Conservation (phyloP, 92 coral and sea anemone species). For the Blastomussa wellsi region DNA sequence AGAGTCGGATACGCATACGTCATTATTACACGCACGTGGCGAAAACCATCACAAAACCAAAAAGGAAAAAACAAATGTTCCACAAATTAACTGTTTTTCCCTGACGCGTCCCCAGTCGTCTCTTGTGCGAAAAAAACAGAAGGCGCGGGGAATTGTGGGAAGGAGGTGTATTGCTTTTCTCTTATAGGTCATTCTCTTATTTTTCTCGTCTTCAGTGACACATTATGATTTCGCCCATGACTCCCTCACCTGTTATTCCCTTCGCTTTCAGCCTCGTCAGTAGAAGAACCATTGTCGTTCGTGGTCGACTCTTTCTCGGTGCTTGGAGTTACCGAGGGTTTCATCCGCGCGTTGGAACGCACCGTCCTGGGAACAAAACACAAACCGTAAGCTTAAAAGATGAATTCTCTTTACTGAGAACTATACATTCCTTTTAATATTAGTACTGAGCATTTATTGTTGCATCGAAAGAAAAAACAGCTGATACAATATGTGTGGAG, state of each 20-base stretch:
- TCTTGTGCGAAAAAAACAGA: no score
- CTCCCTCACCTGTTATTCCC: constrained; percentile 73
- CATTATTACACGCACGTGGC: no score
- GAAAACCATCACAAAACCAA: no score
- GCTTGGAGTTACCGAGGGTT: constrained; percentile 17
- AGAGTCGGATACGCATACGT: no score
- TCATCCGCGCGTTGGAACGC: constrained; percentile 30
- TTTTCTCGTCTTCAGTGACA: background rate
- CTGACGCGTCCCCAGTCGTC: no score
- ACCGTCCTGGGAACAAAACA: constrained; percentile 12
- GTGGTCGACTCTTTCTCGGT: constrained; percentile 75
- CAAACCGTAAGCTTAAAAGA: background rate
- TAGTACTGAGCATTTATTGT: background rate
- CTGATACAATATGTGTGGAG: no score
- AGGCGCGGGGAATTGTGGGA: no score
- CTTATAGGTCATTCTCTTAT: no score
- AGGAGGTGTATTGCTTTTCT: no score
- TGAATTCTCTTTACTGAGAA: background rate
- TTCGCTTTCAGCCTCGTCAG: constrained; percentile 92
- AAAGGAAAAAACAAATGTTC: no score
- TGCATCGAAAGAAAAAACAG: background rate
- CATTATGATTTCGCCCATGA: background rate
- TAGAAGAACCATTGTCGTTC: constrained; percentile 90
- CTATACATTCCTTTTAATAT: background rate
- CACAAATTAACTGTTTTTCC: no score